These are phyloP conservation scores for Magallana angulata DNA, from an alignment of 1,140 invertebrate genomes.

Conservation along the genomic window DNA sequence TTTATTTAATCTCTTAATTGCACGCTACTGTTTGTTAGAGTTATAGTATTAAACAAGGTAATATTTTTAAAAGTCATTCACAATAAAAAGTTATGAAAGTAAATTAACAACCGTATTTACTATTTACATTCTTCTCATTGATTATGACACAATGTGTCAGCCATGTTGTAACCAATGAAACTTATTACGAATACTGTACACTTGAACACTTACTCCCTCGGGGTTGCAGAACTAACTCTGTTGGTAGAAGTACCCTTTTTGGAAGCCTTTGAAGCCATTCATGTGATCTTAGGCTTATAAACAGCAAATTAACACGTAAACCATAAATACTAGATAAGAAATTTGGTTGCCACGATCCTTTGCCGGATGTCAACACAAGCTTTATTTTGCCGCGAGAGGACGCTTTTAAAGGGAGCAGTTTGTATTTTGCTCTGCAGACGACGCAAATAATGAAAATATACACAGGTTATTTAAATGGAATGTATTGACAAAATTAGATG, in stretches of 20 bases:
- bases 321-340: slow-evolving; percentile 14
- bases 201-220: slow-evolving; percentile 73
- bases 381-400: slow-evolving; percentile 46
- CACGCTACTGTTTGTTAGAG: too few species aligned
- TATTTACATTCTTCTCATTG: too few species aligned
- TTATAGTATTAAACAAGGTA: too few species aligned
- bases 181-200: slow-evolving; percentile 35
- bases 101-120: too few species aligned
- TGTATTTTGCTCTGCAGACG: slow-evolving; percentile 38
- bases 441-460: background rate
- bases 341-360: slow-evolving; percentile 60
- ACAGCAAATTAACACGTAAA: background rate
- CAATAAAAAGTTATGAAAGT: too few species aligned
- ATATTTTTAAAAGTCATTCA: too few species aligned
- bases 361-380: slow-evolving; percentile 58
- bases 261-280: slow-evolving; percentile 71
- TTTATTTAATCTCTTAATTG: too few species aligned
- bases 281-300: slow-evolving; percentile 37
- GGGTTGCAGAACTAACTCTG: slow-evolving; percentile 69
- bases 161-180: slow-evolving; percentile 77
- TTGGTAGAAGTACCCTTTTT: slow-evolving; percentile 71
- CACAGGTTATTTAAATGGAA: too few species aligned
- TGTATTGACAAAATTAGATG: too few species aligned
- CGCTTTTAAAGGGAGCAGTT: slow-evolving; percentile 55
- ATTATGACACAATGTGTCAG: slow-evolving; percentile 45